Evolutionary conservation across 2,888 invertebrate species (phyloP).

Genomic region (Mechanitis mazaeus): DNA sequence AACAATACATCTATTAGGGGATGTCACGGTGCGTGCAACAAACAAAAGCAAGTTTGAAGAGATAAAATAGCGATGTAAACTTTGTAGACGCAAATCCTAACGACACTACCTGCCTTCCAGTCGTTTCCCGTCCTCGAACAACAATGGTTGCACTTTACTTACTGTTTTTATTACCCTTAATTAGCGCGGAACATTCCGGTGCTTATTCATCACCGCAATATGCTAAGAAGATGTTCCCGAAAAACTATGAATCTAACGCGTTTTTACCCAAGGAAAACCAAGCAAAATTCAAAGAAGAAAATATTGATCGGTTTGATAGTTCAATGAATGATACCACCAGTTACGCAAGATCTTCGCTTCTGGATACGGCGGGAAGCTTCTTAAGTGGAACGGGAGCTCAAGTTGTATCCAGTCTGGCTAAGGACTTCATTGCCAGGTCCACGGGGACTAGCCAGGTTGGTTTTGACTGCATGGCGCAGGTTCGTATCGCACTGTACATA

Average conservation of each 20-base stretch:
- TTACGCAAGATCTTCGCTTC: constrained; percentile 55
- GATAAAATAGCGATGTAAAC: constrained; percentile 63
- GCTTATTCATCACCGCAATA: constrained; percentile 73
- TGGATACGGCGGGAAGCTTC: constrained; percentile 62
- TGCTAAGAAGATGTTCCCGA: constrained; percentile 70
- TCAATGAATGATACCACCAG: constrained; percentile 46
- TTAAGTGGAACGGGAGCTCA: constrained; percentile 69
- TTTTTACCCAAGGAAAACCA: constrained; percentile 59
- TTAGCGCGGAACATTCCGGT: constrained; percentile 62
- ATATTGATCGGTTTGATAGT: constrained; percentile 50
- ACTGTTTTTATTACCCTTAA: constrained; percentile 36
- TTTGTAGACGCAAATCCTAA: constrained; percentile 47
- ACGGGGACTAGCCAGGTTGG: constrained; percentile 83
- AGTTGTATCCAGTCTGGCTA: constrained; percentile 78
- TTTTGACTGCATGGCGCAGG: constrained; percentile 73
- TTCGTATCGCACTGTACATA: constrained; percentile 61
- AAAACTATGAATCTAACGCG: constrained; percentile 48
- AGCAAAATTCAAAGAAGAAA: constrained; percentile 43
- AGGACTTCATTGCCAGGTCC: constrained; percentile 81
- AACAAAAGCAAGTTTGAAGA: constrained; percentile 69
- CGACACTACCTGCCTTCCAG: constrained; percentile 52
- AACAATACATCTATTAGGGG: constrained; percentile 69
- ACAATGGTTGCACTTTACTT: constrained; percentile 54
- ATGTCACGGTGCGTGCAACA: constrained; percentile 72
- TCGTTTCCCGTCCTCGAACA: constrained; percentile 32